phyloP scores from a whole-genome alignment of 2,888 invertebrate genomes.

The Coenonympha arcania region DNA sequence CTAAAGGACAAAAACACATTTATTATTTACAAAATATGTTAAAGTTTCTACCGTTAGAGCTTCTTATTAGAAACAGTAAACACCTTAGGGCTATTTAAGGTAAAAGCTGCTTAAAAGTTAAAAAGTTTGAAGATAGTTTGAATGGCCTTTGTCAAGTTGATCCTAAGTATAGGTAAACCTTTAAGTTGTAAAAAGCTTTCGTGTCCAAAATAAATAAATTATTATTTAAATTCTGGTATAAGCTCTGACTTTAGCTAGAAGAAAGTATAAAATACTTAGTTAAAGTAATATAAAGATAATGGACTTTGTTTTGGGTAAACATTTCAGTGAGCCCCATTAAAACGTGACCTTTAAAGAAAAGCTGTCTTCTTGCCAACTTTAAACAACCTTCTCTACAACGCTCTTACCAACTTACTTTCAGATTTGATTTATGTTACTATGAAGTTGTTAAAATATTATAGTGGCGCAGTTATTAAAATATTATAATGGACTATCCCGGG shows the following conservation, averaged over 20 bases:
- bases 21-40: too few species aligned
- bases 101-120: too few species aligned
- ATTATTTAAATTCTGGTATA: neutral
- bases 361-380: constrained; percentile 5
- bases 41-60: too few species aligned
- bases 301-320: constrained; percentile 9
- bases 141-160: too few species aligned
- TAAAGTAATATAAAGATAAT: constrained; percentile 13
- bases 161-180: too few species aligned
- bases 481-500: too few species aligned
- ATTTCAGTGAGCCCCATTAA: constrained; percentile 9
- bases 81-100: too few species aligned
- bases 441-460: too few species aligned
- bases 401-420: neutral
- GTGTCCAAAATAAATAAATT: neutral
- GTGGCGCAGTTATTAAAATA: too few species aligned
- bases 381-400: constrained; percentile 9
- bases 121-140: too few species aligned
- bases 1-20: too few species aligned
- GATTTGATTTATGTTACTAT: neutral
- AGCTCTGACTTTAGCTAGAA: neutral
- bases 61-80: too few species aligned
- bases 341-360: constrained; percentile 11
- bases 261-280: constrained; percentile 10
- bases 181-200: neutral